A percentile compares a stretch with the other conserved stretches of the same genome.
Conservation (phyloP, 1,140 invertebrate species). For the Luehdorfia chinensis region DNA sequence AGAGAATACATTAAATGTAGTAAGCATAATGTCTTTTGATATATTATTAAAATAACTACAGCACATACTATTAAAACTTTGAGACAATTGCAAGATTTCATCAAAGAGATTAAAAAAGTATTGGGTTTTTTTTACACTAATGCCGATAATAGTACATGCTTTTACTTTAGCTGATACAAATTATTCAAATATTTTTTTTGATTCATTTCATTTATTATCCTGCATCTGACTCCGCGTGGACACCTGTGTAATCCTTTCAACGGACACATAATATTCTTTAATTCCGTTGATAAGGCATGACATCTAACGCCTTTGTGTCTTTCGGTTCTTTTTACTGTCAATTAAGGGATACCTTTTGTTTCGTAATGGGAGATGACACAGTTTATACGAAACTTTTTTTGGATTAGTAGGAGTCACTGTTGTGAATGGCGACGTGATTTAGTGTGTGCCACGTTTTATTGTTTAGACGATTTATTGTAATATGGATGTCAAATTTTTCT, state of each 20-base stretch:
- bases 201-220: no score
- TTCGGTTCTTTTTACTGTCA: constrained; percentile 48
- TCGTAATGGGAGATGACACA: constrained; percentile 60
- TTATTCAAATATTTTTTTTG: no score
- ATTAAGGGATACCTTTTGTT: constrained; percentile 61
- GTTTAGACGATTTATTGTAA: constrained; percentile 60
- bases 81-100: no score
- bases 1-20: no score
- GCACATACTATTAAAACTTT: no score
- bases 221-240: constrained; percentile 30
- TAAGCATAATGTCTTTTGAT: no score
- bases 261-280: constrained; percentile 66
- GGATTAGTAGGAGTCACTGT: constrained; percentile 43
- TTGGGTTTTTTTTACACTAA: no score
- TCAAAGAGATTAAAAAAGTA: no score
- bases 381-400: constrained; percentile 46
- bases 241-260: constrained; percentile 73
- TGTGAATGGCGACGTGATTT: constrained; percentile 70
- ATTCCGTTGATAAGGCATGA: constrained; percentile 69
- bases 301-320: constrained; percentile 63
- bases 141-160: no score
- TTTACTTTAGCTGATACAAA: no score
- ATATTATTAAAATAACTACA: no score
- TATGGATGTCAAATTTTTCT: constrained; percentile 27
- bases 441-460: constrained; percentile 53